Conservation (phyloP, 2,888 invertebrate genomes). For the Sarcophaga caerulescens region DNA sequence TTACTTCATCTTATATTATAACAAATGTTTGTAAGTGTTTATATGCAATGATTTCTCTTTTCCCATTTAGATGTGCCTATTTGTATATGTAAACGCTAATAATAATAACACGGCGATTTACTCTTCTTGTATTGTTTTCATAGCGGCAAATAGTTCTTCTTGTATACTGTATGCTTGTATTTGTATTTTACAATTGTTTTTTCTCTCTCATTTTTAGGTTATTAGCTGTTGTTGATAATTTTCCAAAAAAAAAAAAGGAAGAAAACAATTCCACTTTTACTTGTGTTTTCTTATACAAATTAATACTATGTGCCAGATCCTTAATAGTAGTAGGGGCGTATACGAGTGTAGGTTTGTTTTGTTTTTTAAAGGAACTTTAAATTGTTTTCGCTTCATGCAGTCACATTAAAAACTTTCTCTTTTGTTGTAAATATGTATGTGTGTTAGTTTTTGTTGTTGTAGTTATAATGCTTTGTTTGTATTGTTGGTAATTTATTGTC, state of each 20-base stretch:
- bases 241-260: background rate
- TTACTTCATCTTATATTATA: no score
- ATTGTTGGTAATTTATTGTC: slow-evolving; percentile 52
- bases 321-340: no score
- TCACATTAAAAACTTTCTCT: background rate
- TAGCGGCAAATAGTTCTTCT: background rate
- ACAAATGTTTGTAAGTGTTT: no score
- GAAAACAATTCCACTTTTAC: slow-evolving; percentile 19
- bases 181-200: slow-evolving; percentile 29
- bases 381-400: background rate
- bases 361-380: background rate
- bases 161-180: slow-evolving; percentile 18
- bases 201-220: background rate
- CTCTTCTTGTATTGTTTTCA: background rate
- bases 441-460: background rate
- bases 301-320: background rate
- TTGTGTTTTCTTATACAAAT: background rate
- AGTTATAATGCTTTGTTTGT: background rate
- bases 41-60: background rate
- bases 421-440: background rate
- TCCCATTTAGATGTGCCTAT: background rate
- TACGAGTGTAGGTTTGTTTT: background rate
- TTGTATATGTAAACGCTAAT: background rate
- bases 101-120: background rate
- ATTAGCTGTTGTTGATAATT: background rate